Evolutionary conservation across 1,140 invertebrate species (phyloP), one percentile per base, ranked within the genome.

Genomic region (Drosophila nasuta): DNA sequence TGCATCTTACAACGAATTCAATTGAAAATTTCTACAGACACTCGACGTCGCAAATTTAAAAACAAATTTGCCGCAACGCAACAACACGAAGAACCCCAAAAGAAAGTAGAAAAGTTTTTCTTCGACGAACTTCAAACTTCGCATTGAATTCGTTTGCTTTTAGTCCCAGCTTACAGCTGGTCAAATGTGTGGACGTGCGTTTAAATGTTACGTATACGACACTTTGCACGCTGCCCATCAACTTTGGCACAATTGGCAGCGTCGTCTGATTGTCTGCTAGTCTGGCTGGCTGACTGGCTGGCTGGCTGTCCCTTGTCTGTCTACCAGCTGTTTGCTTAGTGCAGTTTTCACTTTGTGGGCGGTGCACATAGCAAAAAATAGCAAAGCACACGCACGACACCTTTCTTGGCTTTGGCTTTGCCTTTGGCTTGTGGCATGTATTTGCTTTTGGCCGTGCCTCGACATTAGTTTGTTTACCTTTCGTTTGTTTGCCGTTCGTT

Each of bases 31-130:
- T 83, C 51, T 51, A 56, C 85, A 77, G 80, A 80, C 83, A 88
- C 69, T 83, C 74, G 65, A 71, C 77, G 75, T 48, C 52, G 35
- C 25, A 52, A 88, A 89, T 87, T 87, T 87, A 82, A 88, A 88
- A 87, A 87, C 83, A 86, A 86, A 86, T 86, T 87, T 86, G 79
- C 82, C 82, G 79, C 82, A 86, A 87, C 69, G 77, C 82, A 82
- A 79, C 67, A 73, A 52, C 67, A 54, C 54, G 69, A 87, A 87
- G 8, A 3, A 3, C n/a, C 3, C n/a, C 5, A 28, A n/a, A 33
- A 33, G 30, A 8, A 2, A 30, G 43, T n/a, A 6, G 7, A 11
- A 30, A 10, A 38, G 17, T 54, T 72, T 82, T 57, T 41, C 20
- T 25, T 4, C 20, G 2, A 8, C 15, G 17, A 82, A 48, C 75